Conservation (phyloP, 1,140 invertebrate genomes). For the Wiebesia pumilae region DNA sequence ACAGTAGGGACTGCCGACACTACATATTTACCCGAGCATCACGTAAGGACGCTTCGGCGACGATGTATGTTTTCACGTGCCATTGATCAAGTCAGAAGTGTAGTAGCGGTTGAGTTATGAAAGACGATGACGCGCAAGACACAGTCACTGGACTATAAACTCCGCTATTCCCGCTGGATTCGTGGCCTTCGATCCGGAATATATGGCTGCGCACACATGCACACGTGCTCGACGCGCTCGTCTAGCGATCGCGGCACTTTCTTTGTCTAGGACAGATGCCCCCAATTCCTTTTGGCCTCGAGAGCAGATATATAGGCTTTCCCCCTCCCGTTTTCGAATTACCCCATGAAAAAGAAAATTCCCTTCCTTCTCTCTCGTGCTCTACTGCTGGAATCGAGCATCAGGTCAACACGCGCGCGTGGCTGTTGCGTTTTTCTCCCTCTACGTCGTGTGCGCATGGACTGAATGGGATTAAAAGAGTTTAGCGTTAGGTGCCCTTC, state of each 20-base stretch:
- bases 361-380: neutral
- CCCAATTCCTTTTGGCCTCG: conserved; percentile 21
- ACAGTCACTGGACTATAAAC: no score
- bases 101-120: neutral
- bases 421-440: conserved; percentile 26
- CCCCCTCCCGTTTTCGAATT: conserved; percentile 10
- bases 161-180: neutral
- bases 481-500: conserved; percentile 35
- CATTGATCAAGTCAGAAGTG: conserved; percentile 13
- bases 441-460: neutral
- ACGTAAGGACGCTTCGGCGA: neutral
- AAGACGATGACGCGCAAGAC: conserved; percentile 10
- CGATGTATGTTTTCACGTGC: conserved; percentile 3
- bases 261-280: conserved; percentile 51
- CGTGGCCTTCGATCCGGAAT: conserved; percentile 36
- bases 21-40: neutral
- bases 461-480: conserved; percentile 51
- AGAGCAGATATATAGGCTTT: neutral
- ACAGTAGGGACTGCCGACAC: neutral
- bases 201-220: neutral
- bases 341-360: conserved; percentile 32
- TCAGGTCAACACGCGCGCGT: conserved; percentile 39
- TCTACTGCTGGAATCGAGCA: neutral
- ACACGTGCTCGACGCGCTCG: neutral
- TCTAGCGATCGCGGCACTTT: conserved; percentile 38